phyloP scores from a whole-genome alignment of 2,113 vertebrate genomes.

The Burhinus bistriatus region DNA sequence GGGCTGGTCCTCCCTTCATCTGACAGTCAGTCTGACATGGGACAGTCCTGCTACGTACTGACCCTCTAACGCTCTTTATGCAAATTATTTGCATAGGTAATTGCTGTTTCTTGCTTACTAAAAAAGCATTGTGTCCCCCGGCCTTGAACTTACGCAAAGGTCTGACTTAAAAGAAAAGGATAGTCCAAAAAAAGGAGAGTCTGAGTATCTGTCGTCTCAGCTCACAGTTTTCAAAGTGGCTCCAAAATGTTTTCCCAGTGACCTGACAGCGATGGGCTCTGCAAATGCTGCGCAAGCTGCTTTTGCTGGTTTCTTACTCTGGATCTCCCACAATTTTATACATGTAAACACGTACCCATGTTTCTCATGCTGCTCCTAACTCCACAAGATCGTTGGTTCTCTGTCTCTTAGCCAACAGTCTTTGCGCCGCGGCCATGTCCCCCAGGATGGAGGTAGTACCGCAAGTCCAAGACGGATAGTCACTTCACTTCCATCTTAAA shows the following conservation, averaged over 20 bases:
- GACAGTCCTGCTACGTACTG: background rate
- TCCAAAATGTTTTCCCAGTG: background rate
- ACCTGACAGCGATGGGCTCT: background rate
- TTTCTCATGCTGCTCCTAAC: background rate
- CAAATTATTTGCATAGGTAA: background rate
- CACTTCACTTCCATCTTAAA: background rate
- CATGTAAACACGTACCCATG: background rate
- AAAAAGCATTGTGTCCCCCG: background rate
- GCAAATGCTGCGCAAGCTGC: background rate
- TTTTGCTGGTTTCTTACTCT: background rate
- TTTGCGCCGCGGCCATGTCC: fast-evolving
- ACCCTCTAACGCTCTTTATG: background rate
- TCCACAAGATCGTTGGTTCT: background rate
- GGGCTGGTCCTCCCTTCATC: background rate
- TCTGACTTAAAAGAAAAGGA: background rate
- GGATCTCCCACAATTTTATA: background rate
- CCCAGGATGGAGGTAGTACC: background rate
- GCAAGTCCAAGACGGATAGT: background rate
- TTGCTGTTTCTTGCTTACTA: background rate
- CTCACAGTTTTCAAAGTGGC: background rate
- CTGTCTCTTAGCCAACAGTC: background rate
- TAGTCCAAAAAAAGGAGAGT: background rate
- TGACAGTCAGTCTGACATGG: too few relatives aligned
- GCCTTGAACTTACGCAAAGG: background rate
- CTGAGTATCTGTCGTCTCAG: background rate